Conservation (phyloP, 2,113 vertebrate species). For the Pseudopipra pipra region DNA sequence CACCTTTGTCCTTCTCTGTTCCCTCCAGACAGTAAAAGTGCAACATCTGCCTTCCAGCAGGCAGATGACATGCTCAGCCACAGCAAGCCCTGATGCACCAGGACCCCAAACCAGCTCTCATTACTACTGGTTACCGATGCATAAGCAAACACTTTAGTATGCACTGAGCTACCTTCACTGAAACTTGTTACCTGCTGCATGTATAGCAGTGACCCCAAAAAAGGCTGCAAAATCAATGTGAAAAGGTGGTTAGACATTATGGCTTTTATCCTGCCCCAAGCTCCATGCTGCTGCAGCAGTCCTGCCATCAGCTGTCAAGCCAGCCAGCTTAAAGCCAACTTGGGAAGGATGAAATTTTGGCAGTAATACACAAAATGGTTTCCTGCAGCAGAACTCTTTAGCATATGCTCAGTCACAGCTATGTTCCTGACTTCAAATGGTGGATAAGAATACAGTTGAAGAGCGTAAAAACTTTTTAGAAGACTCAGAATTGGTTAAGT, state of each 20-base stretch:
- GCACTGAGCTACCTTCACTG: not conserved
- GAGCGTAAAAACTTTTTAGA: not conserved
- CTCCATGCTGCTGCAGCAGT: not conserved
- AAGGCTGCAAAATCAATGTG: not conserved
- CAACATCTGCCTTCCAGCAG: not conserved
- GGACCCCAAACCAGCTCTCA: not conserved
- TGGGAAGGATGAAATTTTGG: not conserved
- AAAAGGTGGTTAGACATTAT: not conserved
- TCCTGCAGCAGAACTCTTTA: constrained; percentile 2
- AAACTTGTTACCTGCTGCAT: not conserved
- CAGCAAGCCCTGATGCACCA: not conserved
- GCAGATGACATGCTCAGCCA: not conserved
- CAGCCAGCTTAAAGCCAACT: not conserved
- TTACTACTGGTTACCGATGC: not conserved
- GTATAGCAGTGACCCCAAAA: not conserved
- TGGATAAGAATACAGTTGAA: not conserved
- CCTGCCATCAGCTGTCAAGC: not conserved
- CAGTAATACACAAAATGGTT: not conserved
- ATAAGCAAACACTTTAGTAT: not conserved
- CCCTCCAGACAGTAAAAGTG: not conserved
- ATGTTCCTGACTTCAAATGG: not conserved
- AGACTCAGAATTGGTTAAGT: not conserved
- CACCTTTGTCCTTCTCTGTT: not conserved
- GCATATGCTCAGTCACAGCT: not conserved
- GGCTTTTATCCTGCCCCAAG: not conserved